A percentile compares a stretch with the other conserved stretches of the same genome.
Conservation (phyloP, 1,140 invertebrate species). For the Formica selysi region DNA sequence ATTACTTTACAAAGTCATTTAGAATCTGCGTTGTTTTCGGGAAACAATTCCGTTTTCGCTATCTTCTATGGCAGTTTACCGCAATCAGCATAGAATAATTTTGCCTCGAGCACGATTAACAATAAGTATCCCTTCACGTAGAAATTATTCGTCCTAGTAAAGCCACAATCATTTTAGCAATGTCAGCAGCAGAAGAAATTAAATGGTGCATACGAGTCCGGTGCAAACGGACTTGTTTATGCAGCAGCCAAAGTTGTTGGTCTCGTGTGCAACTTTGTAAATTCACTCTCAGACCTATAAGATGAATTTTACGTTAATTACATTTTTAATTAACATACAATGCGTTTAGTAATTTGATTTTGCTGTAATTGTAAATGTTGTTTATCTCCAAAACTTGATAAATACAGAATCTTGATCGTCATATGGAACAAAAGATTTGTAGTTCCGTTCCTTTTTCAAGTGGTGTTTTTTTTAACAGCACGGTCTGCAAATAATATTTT, state of each 20-base stretch:
- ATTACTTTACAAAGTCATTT: not conserved
- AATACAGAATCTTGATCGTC: no score
- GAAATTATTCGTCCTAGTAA: constrained; percentile 41
- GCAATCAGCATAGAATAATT: not conserved
- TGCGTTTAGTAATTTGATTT: no score
- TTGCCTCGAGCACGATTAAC: not conserved
- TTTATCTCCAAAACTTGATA: no score
- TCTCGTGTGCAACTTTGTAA: constrained; percentile 5
- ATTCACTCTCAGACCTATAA: not conserved
- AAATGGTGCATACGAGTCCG: not conserved
- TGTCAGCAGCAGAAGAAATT: not conserved
- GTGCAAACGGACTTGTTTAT: constrained; percentile 12
- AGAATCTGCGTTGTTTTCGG: not conserved
- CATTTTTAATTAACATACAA: no score
- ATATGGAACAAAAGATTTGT: no score
- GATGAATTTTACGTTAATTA: not conserved
- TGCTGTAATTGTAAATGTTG: no score
- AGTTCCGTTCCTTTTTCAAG: no score
- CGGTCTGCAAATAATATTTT: no score
- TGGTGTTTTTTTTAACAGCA: no score
- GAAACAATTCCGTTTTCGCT: not conserved
- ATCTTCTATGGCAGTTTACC: no score
- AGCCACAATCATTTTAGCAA: constrained; percentile 62
- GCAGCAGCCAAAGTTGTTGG: not conserved
- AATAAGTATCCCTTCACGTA: not conserved